Percentiles rank a stretch among this genome's conserved stretches.
Evolutionary conservation across 2,888 invertebrate genomes (phyloP).

Genomic region (Tinea semifulvella): DNA sequence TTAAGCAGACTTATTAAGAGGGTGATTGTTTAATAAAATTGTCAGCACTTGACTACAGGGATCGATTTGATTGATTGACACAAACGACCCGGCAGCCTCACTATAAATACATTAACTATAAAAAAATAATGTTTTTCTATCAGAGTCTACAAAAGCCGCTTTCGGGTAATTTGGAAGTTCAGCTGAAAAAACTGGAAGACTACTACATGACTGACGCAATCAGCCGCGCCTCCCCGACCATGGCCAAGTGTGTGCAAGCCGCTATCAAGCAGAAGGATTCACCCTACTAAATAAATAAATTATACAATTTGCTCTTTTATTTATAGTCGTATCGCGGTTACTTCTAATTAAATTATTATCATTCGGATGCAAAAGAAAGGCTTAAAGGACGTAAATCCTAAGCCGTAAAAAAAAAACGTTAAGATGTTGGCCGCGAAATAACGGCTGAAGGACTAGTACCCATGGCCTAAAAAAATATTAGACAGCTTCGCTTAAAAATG

Average conservation of each 20-base stretch:
- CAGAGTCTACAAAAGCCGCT: constrained; percentile 58
- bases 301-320: not conserved
- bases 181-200: constrained; percentile 81
- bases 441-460: no score
- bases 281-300: constrained; percentile 33
- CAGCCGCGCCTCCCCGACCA: constrained; percentile 95
- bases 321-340: not conserved
- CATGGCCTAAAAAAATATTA: no score
- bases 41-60: no score
- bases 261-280: constrained; percentile 76
- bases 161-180: constrained; percentile 72
- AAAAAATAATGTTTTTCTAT: not conserved
- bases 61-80: no score
- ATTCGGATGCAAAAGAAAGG: no score
- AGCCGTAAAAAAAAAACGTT: no score
- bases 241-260: constrained; percentile 98
- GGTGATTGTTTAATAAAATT: no score
- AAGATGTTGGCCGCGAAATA: no score
- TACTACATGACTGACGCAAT: constrained; percentile 97
- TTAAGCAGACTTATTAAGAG: no score
- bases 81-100: no score
- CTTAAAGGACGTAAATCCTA: no score
- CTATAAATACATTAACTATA: not conserved
- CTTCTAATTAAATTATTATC: constrained; percentile 1
- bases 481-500: no score